Evolutionary conservation across 2,797 vertebrate genomes (phyloP), one percentile per base, ranked within the genome.

Genomic region (Lindbergichthys nudifrons): DNA sequence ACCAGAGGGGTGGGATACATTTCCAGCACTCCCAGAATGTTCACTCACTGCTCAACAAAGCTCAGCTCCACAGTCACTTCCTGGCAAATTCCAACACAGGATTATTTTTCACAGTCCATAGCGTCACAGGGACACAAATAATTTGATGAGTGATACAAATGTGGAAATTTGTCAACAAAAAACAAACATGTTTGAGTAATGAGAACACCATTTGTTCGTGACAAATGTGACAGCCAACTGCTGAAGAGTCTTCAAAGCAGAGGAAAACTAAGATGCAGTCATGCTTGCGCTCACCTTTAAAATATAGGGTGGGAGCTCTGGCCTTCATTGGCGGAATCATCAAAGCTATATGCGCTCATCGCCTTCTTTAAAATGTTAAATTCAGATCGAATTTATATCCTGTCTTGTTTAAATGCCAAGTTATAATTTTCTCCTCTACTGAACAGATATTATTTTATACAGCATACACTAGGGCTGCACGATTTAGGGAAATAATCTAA

Each of bases 141-240:
- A 77, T 84, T 73, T 75, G 85, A 90, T 32, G 85, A 89, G 85
- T 71, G 84, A 80, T 42, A 65, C 61, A 63, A 88, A 92, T 87
- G 81, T 61, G 77, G 65, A 86, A 84, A 89, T 84, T 85, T 80
- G 85, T 90, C 89, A 89, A 88, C 83, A 90, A 86, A 86, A 70
- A 75, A 64, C 70, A 36, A 65, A 78, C 65, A 23, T 18, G 73
- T 76, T 76, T 75, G 77, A 84, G 70, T 82, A 82, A 88, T 67
- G 76, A 62, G 70, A 75, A 43, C 42, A 4, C 30, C 61, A 82
- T 85, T 84, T 87, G 81, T 73, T 75, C 51, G 9, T 12, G 62
- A 74, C 54, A 39, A 42, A 36, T 36, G 57, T 70, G 73, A 59
- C 61, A 47, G 54, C 41, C 78, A 80, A 66, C 76, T 73, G 77